phyloP scores from a whole-genome alignment of 2,113 vertebrate species.

The Jaculus jaculus region DNA sequence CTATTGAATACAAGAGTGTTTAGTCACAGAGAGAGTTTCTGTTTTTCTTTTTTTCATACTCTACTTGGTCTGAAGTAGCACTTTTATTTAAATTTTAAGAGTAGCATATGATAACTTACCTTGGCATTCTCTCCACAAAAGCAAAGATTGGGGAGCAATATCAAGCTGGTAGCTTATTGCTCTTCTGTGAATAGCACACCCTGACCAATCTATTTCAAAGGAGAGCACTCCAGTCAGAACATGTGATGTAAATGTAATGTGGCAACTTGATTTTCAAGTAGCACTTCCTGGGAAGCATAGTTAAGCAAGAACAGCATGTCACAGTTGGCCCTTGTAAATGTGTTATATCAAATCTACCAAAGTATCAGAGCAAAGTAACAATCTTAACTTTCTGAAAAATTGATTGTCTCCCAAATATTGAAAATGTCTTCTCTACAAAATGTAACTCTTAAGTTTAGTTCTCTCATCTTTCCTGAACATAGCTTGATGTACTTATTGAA shows the following conservation, averaged over 20 bases:
- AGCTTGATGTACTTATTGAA: neutral
- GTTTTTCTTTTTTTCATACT: neutral
- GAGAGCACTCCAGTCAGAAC: constrained; percentile 51
- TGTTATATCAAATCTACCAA: neutral
- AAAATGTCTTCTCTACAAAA: neutral
- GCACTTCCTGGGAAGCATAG: constrained; percentile 31
- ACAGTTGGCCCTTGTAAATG: constrained; percentile 4
- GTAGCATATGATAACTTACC: constrained; percentile 61
- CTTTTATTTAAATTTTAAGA: constrained; percentile 50
- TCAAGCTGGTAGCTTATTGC: constrained; percentile 53
- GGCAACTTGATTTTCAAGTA: constrained; percentile 77
- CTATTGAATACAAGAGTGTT: constrained; percentile 26
- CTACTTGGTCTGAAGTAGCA: constrained; percentile 40
- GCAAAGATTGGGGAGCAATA: constrained; percentile 36
- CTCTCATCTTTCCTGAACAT: neutral
- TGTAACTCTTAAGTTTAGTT: neutral
- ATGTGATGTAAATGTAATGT: constrained; percentile 35
- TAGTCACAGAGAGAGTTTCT: constrained; percentile 46
- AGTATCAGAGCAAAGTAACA: neutral
- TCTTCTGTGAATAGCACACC: constrained; percentile 58
- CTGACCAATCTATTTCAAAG: constrained; percentile 65
- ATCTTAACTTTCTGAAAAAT: neutral
- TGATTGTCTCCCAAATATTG: neutral
- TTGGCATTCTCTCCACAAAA: constrained; percentile 51
- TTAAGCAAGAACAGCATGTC: constrained; percentile 10